Conservation (phyloP, 2,797 vertebrate genomes). For the Clarias platycephalus region DNA sequence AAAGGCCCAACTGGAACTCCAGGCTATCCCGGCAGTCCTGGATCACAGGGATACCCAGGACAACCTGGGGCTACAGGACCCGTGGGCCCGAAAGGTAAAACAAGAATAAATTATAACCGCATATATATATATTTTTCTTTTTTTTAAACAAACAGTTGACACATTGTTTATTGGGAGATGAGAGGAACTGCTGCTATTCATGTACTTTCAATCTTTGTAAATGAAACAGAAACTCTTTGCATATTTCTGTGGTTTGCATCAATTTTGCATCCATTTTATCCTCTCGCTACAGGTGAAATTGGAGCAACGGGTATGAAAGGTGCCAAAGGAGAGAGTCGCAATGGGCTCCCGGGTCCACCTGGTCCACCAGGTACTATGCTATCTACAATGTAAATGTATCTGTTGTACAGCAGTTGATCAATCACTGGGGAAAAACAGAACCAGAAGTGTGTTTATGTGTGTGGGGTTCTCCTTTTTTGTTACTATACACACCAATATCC, state of each 20-base stretch:
- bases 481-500: no score
- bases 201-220: neutral
- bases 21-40: conserved; percentile 64
- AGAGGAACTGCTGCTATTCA: conserved; percentile 7
- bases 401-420: neutral
- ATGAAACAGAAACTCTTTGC: conserved; percentile 21
- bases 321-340: conserved; percentile 59
- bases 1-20: conserved; percentile 59
- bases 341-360: conserved; percentile 60
- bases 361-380: conserved; percentile 62
- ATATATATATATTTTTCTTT: no score
- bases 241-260: neutral
- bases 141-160: neutral
- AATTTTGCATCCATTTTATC: neutral
- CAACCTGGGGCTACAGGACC: conserved; percentile 60
- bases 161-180: neutral
- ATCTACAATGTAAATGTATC: neutral
- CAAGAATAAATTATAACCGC: neutral
- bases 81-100: conserved; percentile 65
- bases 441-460: no score
- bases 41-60: conserved; percentile 64
- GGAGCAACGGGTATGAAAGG: conserved; percentile 67
- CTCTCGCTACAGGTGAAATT: conserved; percentile 57
- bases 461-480: no score
- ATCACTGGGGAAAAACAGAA: neutral